These are phyloP conservation scores for Ochlodes sylvanus DNA, from an alignment of 2,888 invertebrate genomes.

Conservation along the genomic window DNA sequence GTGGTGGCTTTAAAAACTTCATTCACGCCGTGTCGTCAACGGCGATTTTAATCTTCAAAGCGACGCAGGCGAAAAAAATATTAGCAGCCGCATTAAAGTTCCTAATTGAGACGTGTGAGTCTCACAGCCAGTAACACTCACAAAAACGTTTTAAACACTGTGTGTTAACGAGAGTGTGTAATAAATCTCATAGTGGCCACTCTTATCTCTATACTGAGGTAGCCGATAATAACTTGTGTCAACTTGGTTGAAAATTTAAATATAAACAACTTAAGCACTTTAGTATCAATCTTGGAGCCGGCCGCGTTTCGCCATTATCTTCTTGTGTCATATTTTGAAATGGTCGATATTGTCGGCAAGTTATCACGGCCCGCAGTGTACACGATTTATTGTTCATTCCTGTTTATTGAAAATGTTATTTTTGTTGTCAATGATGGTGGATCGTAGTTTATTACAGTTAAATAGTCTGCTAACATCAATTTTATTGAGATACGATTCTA, in stretches of 20 bases:
- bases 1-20: constrained; percentile 32
- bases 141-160: constrained; percentile 58
- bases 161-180: constrained; percentile 69
- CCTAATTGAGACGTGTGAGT: constrained; percentile 71
- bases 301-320: constrained; percentile 49
- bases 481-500: too few species aligned
- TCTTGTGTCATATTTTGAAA: constrained; percentile 49
- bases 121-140: constrained; percentile 61
- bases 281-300: constrained; percentile 52
- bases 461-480: not conserved
- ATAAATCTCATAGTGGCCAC: constrained; percentile 78
- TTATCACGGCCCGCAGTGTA: constrained; percentile 30
- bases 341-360: constrained; percentile 35
- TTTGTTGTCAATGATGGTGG: constrained; percentile 21
- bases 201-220: constrained; percentile 74
- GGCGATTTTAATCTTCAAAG: constrained; percentile 47
- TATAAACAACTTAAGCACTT: constrained; percentile 70
- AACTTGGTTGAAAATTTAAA: constrained; percentile 71
- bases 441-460: constrained; percentile 14
- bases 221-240: constrained; percentile 73
- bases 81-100: constrained; percentile 61
- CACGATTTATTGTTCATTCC: constrained; percentile 41
- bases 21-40: constrained; percentile 29
- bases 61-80: constrained; percentile 49
- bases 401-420: constrained; percentile 36